Evolutionary conservation across 2,797 vertebrate species (phyloP).

Genomic region (Lycodopsis pacificus): DNA sequence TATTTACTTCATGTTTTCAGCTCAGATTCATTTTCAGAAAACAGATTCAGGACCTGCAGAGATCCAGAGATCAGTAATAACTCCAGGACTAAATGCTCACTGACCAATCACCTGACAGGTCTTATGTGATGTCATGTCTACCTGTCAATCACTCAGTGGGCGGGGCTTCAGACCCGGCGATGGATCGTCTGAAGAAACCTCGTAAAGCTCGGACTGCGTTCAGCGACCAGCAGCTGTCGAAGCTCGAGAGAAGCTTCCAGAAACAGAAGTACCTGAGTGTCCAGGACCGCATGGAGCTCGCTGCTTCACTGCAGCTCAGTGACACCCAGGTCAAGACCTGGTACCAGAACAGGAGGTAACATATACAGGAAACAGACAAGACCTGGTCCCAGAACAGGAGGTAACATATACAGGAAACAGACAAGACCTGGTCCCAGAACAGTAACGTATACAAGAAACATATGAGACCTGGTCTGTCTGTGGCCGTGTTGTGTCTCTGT

Average conservation of each 20-base stretch:
- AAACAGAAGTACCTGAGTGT: conserved; percentile 95
- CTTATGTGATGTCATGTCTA: conserved; percentile 9
- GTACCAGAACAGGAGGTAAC: conserved; percentile 96
- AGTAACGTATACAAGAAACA: too few relatives aligned
- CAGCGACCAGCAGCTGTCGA: conserved; percentile 93
- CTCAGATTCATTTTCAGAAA: neutral
- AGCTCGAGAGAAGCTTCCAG: conserved; percentile 94
- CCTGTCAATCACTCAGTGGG: conserved; percentile 22
- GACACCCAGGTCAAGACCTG: conserved; percentile 98
- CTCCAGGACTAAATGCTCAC: too few relatives aligned
- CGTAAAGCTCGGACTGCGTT: conserved; percentile 96
- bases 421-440: conserved; percentile 68
- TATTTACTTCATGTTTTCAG: neutral
- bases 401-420: conserved; percentile 63
- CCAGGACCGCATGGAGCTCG: conserved; percentile 95
- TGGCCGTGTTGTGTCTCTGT: too few relatives aligned
- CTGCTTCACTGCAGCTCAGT: conserved; percentile 93
- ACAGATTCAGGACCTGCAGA: too few relatives aligned
- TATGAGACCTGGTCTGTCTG: neutral
- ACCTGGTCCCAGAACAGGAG: conserved; percentile 81
- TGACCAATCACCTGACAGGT: neutral
- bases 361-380: neutral
- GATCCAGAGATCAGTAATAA: too few relatives aligned
- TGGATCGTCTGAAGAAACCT: conserved; percentile 90
- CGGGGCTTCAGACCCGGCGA: conserved; percentile 72